A percentile compares a stretch with the other conserved stretches of the same genome.
These are phyloP conservation scores for Papilio xuthus DNA, from an alignment of 1,140 invertebrate species.

Conservation along the genomic window DNA sequence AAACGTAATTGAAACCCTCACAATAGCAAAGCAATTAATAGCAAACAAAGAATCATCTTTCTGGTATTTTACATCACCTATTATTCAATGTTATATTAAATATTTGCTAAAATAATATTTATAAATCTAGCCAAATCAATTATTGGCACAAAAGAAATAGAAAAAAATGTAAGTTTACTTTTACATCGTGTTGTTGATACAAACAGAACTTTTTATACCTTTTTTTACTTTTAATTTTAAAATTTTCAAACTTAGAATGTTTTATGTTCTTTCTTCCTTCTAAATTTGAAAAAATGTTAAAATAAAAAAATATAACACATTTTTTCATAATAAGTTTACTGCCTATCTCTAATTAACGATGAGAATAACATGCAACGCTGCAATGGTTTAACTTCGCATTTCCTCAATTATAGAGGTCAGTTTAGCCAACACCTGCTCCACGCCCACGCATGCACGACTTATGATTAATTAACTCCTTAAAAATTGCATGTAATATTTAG, in stretches of 20 bases:
- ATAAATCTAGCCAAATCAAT: too few relatives aligned
- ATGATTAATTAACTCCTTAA: background rate
- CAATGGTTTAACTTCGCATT: slow-evolving; percentile 31
- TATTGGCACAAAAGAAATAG: too few relatives aligned
- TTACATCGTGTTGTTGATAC: too few relatives aligned
- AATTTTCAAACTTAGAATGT: too few relatives aligned
- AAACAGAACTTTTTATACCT: too few relatives aligned
- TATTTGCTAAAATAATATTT: too few relatives aligned
- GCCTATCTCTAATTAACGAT: background rate
- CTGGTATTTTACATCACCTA: background rate
- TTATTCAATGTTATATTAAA: background rate
- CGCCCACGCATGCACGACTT: slow-evolving; percentile 23
- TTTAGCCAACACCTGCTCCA: slow-evolving; percentile 31
- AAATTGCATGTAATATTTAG: background rate
- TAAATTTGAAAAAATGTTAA: too few relatives aligned
- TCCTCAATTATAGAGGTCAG: slow-evolving; percentile 34
- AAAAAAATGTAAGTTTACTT: too few relatives aligned
- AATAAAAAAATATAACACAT: too few relatives aligned
- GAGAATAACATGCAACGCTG: slow-evolving; percentile 3
- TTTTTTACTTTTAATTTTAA: too few relatives aligned
- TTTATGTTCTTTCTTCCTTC: too few relatives aligned
- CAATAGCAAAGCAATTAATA: background rate
- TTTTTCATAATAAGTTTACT: background rate
- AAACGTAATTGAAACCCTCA: background rate
- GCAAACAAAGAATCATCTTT: background rate